A percentile compares a stretch with the other conserved stretches of the same genome.
Evolutionary conservation across 2,113 vertebrate species (phyloP).

Genomic region (Osmerus mordax): DNA sequence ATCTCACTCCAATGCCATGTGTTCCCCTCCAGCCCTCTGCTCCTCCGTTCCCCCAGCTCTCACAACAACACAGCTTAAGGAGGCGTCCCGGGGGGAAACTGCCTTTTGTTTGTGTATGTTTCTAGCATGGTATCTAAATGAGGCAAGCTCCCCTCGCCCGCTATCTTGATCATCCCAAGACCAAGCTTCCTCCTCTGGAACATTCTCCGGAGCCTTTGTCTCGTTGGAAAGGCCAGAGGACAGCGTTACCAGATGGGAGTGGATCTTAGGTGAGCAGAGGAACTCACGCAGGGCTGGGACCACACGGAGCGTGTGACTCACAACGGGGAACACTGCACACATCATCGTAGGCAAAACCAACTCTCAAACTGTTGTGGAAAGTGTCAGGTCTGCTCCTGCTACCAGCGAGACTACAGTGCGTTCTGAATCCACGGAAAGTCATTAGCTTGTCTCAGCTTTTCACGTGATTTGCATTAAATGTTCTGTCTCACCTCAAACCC

Average conservation of each 20-base stretch:
- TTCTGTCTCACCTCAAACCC: background rate
- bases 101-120: background rate
- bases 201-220: background rate
- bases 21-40: conserved; percentile 15
- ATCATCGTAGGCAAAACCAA: background rate
- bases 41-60: background rate
- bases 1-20: conserved; percentile 34
- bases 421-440: too few species aligned
- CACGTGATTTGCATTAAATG: background rate
- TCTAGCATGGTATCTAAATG: background rate
- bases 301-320: conserved; percentile 9
- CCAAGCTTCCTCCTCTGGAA: background rate
- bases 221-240: background rate
- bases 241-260: conserved; percentile 15
- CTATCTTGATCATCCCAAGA: background rate
- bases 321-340: conserved; percentile 8
- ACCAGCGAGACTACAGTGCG: too few species aligned
- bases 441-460: background rate
- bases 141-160: background rate
- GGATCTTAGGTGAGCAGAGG: background rate
- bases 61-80: background rate
- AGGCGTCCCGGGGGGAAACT: background rate
- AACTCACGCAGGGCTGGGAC: conserved; percentile 2
- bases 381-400: background rate
- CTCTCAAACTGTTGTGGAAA: conserved; percentile 14